Conservation (phyloP, 2,113 vertebrate species). For the Mobula birostris region DNA sequence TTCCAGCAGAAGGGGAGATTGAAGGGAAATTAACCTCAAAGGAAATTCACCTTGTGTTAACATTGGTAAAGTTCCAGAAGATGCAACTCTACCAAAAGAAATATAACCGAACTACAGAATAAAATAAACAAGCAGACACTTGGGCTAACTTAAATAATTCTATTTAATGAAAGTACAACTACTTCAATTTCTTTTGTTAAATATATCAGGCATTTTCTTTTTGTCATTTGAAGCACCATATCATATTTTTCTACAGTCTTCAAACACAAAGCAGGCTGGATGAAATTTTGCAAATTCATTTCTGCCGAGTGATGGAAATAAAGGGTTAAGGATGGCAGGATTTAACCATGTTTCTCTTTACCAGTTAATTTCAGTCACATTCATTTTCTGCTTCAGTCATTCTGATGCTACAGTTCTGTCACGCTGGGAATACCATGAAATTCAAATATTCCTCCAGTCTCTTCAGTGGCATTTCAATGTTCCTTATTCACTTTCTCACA, state of each 20-base stretch:
- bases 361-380: background rate
- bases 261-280: background rate
- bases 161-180: background rate
- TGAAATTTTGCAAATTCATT: background rate
- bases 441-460: background rate
- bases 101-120: background rate
- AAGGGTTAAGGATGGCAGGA: background rate
- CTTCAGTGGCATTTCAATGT: background rate
- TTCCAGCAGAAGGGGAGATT: background rate
- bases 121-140: background rate
- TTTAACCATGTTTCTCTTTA: background rate
- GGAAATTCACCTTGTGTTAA: background rate
- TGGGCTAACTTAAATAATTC: background rate
- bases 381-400: background rate
- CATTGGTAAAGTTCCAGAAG: background rate
- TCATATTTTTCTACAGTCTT: background rate
- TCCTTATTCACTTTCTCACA: background rate
- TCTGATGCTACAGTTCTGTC: background rate
- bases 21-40: background rate
- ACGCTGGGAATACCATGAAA: background rate
- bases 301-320: background rate
- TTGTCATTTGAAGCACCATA: background rate
- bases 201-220: background rate
- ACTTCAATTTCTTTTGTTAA: background rate
- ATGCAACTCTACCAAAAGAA: background rate